Percentiles rank a stretch among this genome's conserved stretches.
Conservation (phyloP, 2,797 vertebrate genomes). For the Mico argentatus region DNA sequence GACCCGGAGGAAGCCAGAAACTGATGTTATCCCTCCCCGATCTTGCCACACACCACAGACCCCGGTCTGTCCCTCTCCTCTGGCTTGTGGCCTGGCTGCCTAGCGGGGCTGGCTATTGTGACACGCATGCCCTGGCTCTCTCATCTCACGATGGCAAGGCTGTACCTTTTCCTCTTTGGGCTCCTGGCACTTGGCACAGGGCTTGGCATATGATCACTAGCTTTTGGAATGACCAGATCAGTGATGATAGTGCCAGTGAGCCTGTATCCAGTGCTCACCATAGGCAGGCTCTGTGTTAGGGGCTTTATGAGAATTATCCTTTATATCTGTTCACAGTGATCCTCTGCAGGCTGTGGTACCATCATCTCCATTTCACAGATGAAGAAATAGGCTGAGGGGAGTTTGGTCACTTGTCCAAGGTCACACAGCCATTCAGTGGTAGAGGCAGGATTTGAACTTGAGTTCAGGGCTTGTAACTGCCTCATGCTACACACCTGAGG, state of each 20-base stretch:
- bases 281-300: not conserved
- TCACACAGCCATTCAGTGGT: not conserved
- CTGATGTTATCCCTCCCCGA: not conserved
- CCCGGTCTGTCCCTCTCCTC: not conserved
- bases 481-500: not conserved
- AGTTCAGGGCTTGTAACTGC: no score
- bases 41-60: not conserved
- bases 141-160: not conserved
- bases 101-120: not conserved
- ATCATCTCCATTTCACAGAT: not conserved
- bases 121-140: not conserved
- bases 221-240: not conserved
- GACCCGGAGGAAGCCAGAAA: not conserved
- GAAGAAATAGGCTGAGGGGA: not conserved
- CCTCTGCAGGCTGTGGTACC: fast-evolving
- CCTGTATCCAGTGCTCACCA: not conserved
- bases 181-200: not conserved
- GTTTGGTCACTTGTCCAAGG: not conserved
- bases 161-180: not conserved
- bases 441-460: not conserved
- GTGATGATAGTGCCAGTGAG: not conserved
- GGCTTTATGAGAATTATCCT: fast-evolving
- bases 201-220: not conserved
- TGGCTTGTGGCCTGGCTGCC: not conserved
- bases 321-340: not conserved